Percentiles rank a stretch among this genome's conserved stretches.
Conservation (phyloP, 1,140 invertebrate genomes). For the Bacillus rossius region DNA sequence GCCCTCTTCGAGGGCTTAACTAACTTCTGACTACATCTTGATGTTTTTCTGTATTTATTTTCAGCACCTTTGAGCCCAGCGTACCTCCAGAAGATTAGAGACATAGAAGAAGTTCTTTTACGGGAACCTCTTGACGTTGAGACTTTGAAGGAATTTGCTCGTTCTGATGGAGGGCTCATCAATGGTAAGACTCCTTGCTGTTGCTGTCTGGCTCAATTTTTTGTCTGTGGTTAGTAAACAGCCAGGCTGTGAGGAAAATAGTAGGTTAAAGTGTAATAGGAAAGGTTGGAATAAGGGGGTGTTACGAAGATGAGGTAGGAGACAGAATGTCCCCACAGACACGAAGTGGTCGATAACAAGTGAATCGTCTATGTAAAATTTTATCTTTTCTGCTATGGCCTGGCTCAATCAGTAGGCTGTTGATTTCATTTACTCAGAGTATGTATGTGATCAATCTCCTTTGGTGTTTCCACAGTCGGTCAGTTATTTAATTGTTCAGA, state of each 20-base stretch:
- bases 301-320: not conserved
- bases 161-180: constrained; percentile 20
- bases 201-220: not conserved
- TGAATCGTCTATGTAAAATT: too few relatives aligned
- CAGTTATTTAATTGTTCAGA: too few relatives aligned
- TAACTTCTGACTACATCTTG: too few relatives aligned
- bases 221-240: not conserved
- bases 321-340: not conserved
- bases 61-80: not conserved
- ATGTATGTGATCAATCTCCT: too few relatives aligned
- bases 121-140: constrained; percentile 9
- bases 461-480: too few relatives aligned
- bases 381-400: too few relatives aligned
- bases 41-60: not conserved
- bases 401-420: too few relatives aligned
- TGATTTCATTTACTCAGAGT: too few relatives aligned
- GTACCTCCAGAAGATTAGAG: not conserved
- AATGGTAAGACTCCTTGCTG: constrained; percentile 9
- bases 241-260: not conserved
- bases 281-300: not conserved
- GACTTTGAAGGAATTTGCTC: constrained; percentile 14
- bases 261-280: not conserved
- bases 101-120: constrained; percentile 14
- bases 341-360: too few relatives aligned
- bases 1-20: too few relatives aligned